Evolutionary conservation across 2,797 vertebrate genomes (phyloP).

Genomic region (Lindbergichthys nudifrons): DNA sequence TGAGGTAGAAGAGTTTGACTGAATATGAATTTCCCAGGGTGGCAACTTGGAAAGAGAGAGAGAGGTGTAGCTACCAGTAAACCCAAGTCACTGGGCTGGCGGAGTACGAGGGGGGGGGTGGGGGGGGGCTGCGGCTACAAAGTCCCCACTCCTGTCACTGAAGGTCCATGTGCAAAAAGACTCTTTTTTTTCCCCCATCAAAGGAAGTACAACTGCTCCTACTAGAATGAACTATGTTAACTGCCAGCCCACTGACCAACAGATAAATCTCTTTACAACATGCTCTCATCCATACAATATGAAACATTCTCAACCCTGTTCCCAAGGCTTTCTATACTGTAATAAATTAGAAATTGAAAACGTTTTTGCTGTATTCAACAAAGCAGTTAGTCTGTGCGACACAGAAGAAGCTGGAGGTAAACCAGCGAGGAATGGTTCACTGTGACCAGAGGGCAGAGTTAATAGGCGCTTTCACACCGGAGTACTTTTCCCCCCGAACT

Average conservation of each 20-base stretch:
- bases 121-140: constrained; percentile 65
- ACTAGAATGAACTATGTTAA: constrained; percentile 63
- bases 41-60: constrained; percentile 68
- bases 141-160: constrained; percentile 67
- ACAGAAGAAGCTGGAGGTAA: constrained; percentile 41
- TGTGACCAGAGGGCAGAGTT: constrained; percentile 51
- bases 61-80: constrained; percentile 78
- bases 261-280: constrained; percentile 84
- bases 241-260: constrained; percentile 66
- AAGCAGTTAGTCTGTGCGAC: constrained; percentile 58
- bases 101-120: constrained; percentile 44
- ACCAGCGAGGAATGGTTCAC: constrained; percentile 61
- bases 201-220: constrained; percentile 69
- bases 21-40: constrained; percentile 72
- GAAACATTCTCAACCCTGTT: constrained; percentile 80
- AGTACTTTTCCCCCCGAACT: too few relatives aligned
- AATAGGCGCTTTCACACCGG: neutral
- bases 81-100: constrained; percentile 68
- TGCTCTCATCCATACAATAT: constrained; percentile 75
- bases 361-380: constrained; percentile 53
- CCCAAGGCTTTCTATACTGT: constrained; percentile 62
- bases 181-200: constrained; percentile 36
- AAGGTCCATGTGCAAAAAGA: constrained; percentile 83
- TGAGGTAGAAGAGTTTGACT: constrained; percentile 86
- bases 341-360: constrained; percentile 78